These are phyloP conservation scores for Hesperophylax magnus DNA, from an alignment of 1,140 invertebrate genomes.

Conservation along the genomic window DNA sequence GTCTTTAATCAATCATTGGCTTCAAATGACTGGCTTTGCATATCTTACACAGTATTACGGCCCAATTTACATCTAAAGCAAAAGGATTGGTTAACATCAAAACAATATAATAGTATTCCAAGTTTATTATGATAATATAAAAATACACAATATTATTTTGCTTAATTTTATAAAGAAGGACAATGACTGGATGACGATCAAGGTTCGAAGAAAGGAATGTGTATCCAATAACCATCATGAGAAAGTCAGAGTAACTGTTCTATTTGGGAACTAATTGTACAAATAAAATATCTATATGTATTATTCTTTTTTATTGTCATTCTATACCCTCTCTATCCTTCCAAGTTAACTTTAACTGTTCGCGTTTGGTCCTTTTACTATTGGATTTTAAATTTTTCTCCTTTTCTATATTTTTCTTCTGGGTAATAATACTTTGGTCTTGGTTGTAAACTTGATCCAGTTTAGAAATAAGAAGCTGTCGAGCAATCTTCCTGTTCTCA, in stretches of 20 bases:
- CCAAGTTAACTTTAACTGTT: conserved; percentile 71
- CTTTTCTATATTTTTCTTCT: conserved; percentile 73
- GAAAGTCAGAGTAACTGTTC: conserved; percentile 51
- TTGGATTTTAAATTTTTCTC: conserved; percentile 67
- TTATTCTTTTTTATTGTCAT: conserved; percentile 37
- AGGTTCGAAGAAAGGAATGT: conserved; percentile 1
- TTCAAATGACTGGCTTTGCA: background rate
- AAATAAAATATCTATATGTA: conserved; percentile 57
- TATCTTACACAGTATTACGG: background rate
- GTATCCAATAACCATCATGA: conserved; percentile 53
- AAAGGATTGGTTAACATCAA: background rate
- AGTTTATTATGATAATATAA: conserved; percentile 18
- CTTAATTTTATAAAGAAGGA: conserved; percentile 26
- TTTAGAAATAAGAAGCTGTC: conserved; percentile 78
- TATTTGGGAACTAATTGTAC: conserved; percentile 52
- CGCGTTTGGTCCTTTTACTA: conserved; percentile 71
- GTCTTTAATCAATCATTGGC: background rate
- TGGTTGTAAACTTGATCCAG: conserved; percentile 82
- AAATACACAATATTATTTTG: conserved; percentile 28
- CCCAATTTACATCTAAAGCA: background rate
- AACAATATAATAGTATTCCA: conserved; percentile 9
- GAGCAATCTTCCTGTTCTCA: conserved; percentile 82
- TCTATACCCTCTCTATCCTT: conserved; percentile 68
- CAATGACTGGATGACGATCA: background rate
- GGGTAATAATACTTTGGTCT: conserved; percentile 78